Evolutionary conservation across 2,113 vertebrate genomes (phyloP).

Genomic region (Catharus bicknelli): DNA sequence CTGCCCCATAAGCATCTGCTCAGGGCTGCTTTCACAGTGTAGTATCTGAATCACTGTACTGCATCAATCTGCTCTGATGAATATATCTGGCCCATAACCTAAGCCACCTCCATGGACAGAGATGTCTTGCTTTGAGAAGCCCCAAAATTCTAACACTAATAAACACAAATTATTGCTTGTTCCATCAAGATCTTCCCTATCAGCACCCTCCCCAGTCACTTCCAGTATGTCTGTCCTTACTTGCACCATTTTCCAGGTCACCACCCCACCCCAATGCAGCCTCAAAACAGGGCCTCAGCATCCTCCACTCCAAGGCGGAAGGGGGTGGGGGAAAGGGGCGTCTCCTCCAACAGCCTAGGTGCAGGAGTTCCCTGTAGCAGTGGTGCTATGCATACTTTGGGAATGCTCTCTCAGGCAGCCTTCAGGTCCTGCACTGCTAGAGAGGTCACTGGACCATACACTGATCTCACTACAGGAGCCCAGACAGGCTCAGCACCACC

Average conservation of each 20-base stretch:
- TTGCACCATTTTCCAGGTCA: background rate
- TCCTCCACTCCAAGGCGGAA: background rate
- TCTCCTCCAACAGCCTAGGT: background rate
- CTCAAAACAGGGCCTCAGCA: background rate
- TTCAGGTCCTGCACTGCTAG: fast-evolving
- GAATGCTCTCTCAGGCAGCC: background rate
- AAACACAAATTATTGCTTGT: background rate
- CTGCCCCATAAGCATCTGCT: background rate
- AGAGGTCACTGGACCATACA: background rate
- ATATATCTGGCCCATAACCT: background rate
- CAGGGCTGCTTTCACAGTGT: background rate
- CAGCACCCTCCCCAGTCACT: background rate
- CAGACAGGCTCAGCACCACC: background rate
- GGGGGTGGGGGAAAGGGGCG: too few species aligned
- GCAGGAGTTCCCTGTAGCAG: fast-evolving
- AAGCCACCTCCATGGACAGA: background rate
- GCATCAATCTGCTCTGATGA: background rate
- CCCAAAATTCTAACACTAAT: background rate
- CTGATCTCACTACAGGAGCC: background rate
- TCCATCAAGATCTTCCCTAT: background rate
- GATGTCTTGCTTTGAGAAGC: background rate
- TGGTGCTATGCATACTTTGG: fast-evolving
- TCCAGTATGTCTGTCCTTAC: background rate
- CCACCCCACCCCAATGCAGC: background rate
- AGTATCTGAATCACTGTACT: background rate